Evolutionary conservation across 2,888 invertebrate species (phyloP).

Genomic region (Schizotus pectinicornis): DNA sequence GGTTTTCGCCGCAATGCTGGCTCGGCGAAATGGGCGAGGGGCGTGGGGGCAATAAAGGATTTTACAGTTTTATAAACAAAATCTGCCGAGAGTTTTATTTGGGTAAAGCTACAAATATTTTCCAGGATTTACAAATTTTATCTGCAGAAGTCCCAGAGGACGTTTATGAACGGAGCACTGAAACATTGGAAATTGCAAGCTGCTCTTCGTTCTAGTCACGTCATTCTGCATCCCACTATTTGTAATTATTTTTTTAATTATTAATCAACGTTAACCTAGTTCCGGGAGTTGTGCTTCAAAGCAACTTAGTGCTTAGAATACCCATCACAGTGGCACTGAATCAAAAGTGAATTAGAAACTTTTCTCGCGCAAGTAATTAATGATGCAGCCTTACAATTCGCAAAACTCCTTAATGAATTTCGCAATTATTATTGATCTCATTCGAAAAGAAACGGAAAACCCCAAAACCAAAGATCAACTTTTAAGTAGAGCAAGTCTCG

Average conservation of each 20-base stretch:
- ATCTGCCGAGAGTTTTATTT: slow-evolving; percentile 18
- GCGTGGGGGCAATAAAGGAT: slow-evolving; percentile 17
- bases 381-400: too few species aligned
- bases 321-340: too few species aligned
- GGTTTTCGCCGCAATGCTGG: not conserved
- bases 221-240: not conserved
- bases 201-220: not conserved
- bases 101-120: slow-evolving; percentile 8
- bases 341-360: too few species aligned
- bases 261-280: not conserved
- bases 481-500: too few species aligned
- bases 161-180: too few species aligned
- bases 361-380: too few species aligned
- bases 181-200: not conserved
- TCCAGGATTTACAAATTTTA: slow-evolving; percentile 1
- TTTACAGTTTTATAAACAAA: slow-evolving; percentile 21
- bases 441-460: too few species aligned
- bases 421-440: too few species aligned
- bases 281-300: not conserved
- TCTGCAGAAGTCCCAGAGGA: too few species aligned
- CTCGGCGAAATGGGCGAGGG: slow-evolving; percentile 7
- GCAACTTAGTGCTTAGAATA: not conserved
- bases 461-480: too few species aligned
- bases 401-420: too few species aligned
- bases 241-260: not conserved